Conservation (phyloP, 2,888 invertebrate genomes). For the Poecilus cupreus region DNA sequence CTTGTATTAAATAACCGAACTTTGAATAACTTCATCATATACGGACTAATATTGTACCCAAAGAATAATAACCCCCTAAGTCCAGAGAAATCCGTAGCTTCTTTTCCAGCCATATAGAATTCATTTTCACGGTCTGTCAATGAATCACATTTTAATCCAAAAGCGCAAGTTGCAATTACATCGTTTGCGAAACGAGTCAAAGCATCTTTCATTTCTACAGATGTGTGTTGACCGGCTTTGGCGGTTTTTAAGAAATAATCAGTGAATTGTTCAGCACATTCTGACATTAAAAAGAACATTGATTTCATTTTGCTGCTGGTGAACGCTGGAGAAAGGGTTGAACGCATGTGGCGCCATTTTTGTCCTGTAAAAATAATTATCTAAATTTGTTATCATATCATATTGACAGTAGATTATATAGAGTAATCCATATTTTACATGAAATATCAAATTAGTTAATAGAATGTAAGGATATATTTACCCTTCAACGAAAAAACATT, state of each 20-base stretch:
- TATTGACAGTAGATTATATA: no score
- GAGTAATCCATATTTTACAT: no score
- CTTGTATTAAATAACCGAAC: slow-evolving; percentile 68
- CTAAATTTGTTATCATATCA: no score
- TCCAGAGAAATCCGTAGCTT: slow-evolving; percentile 38
- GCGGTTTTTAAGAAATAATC: slow-evolving; percentile 16
- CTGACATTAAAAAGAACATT: not conserved
- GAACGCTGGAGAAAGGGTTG: not conserved
- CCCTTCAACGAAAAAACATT: slow-evolving; percentile 66
- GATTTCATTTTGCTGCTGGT: slow-evolving; percentile 20
- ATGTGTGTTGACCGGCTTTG: slow-evolving; percentile 48
- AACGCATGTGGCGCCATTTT: slow-evolving; percentile 14
- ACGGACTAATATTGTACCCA: not conserved
- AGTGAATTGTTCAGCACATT: not conserved
- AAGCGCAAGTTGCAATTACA: slow-evolving; percentile 77
- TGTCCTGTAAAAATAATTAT: not conserved
- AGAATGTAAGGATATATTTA: slow-evolving; percentile 13
- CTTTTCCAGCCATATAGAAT: slow-evolving; percentile 72
- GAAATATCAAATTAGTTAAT: no score
- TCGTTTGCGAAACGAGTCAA: slow-evolving; percentile 77
- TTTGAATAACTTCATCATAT: slow-evolving; percentile 60
- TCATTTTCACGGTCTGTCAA: slow-evolving; percentile 74
- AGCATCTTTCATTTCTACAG: slow-evolving; percentile 72
- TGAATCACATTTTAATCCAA: slow-evolving; percentile 76
- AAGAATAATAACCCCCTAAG: slow-evolving; percentile 22